Base-by-base conservation (phyloP, 2,888 invertebrate genomes). In the Callinectes sapidus region DNA sequence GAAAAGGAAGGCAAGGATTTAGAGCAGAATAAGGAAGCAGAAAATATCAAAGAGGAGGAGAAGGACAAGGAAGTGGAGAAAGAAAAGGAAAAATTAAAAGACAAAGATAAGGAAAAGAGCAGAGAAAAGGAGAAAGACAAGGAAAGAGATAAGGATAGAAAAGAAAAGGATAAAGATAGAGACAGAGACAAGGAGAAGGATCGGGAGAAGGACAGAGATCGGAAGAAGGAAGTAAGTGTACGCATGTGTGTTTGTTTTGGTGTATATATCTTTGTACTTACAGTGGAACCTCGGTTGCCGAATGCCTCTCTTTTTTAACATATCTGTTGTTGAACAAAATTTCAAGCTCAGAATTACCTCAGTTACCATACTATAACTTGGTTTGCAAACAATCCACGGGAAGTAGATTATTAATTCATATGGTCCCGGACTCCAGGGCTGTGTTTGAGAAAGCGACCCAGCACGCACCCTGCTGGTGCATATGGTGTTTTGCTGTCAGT, bases 71-170 rank as follows among this genome's bases (percentile, higher is more conserved):
- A 91, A 35, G 77, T 16, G 35, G 55, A 81, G n/a, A 42, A 66
- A 85, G 91, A 92, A 35, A 55, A 91, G 39, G 89, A 91, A 39
- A 89, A 92, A n/a, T 87, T 87, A 42, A 71, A 35, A 18, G 81
- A 81, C 14, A 35, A 16, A 18, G 81, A 81, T 23, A 81, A 81
- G 81, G 81, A 81, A 18, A 81, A 35, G 18, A 32, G 14, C 3
- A 81, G 32, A 35, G 81, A 81, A 14, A 81, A 35, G 16, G 81
- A n/a, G 35, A 81, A 81, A 35, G 81, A 81, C 2, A 35, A 81
- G 16, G 32, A 81, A 1, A 71, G 23, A 28, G 71, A 71, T n/a
- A 81, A 16, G 32, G 81, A 81, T n/a, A 81, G 48, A 48, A 48
- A 81, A 81, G 81, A 81, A 14, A 81, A 81, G 81, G 81, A 81